These are phyloP conservation scores for Achatina immaculata DNA, from an alignment of 1,140 invertebrate genomes.

Conservation along the genomic window DNA sequence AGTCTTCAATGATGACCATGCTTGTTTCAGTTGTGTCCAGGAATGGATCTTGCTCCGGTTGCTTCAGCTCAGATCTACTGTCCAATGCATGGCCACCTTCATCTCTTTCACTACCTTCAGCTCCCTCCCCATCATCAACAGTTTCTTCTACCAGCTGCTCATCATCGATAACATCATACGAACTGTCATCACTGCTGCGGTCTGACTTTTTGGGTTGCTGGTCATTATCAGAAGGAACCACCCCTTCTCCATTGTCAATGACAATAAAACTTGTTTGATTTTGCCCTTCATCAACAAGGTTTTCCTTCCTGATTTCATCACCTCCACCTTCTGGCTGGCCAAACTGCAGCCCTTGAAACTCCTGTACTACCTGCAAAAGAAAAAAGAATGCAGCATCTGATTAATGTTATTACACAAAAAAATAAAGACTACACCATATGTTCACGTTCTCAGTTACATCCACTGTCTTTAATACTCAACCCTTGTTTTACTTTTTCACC, in stretches of 20 bases:
- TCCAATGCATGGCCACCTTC: background rate
- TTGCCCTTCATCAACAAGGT: background rate
- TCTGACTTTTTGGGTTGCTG: conserved; percentile 22
- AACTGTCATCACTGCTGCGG: conserved; percentile 38
- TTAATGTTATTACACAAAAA: too few species aligned
- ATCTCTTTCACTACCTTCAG: background rate
- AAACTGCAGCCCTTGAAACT: too few species aligned
- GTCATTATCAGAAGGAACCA: conserved; percentile 1
- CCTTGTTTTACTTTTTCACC: too few species aligned
- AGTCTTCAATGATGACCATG: conserved; percentile 34
- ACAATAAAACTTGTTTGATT: conserved; percentile 32
- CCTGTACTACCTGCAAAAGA: background rate
- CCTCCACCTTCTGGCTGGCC: background rate
- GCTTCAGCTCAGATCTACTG: background rate
- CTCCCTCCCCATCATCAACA: background rate
- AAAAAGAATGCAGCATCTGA: too few species aligned
- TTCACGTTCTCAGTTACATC: too few species aligned
- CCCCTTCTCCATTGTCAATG: conserved; percentile 16
- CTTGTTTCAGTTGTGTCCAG: conserved; percentile 11
- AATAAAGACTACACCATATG: too few species aligned
- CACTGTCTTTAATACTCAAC: too few species aligned
- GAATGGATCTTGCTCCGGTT: conserved; percentile 1
- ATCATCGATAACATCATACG: conserved; percentile 37
- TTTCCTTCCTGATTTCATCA: background rate
- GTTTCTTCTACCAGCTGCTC: conserved; percentile 1